A percentile compares a stretch with the other conserved stretches of the same genome.
Conservation (phyloP, 2,888 invertebrate species). For the Coenonympha glycerion region DNA sequence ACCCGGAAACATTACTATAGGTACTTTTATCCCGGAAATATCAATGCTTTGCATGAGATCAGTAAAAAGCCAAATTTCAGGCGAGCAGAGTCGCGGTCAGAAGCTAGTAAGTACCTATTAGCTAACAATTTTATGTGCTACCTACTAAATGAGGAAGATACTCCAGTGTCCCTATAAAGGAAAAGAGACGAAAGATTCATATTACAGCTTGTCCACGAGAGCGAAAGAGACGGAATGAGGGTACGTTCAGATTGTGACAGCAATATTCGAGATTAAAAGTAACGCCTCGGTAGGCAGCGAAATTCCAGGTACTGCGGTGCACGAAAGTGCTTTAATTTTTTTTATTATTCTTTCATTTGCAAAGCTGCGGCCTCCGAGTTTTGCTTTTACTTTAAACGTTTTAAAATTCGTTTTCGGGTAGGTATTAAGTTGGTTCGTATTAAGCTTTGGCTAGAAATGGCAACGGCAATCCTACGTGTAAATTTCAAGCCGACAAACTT, state of each 20-base stretch:
- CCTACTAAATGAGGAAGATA: not conserved
- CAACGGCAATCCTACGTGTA: no score
- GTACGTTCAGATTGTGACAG: constrained; percentile 59
- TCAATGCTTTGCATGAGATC: no score
- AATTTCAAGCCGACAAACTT: no score
- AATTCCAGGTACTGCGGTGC: constrained; percentile 47
- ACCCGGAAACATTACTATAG: no score
- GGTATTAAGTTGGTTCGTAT: no score
- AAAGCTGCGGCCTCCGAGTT: not conserved
- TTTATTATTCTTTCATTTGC: constrained; percentile 18
- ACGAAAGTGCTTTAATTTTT: constrained; percentile 36
- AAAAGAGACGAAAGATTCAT: constrained; percentile 13
- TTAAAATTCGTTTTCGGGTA: not conserved
- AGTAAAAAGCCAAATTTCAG: no score
- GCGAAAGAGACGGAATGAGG: constrained; percentile 36
- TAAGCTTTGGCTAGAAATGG: no score
- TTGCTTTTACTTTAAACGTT: not conserved
- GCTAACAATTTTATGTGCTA: not conserved
- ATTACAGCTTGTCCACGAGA: constrained; percentile 23
- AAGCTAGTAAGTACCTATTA: no score
- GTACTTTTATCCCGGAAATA: no score
- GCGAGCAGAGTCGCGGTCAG: no score
- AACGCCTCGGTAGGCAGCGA: constrained; percentile 64
- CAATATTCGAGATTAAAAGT: constrained; percentile 74
- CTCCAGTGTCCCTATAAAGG: not conserved